Conservation (phyloP, 2,797 vertebrate species). For the Erethizon dorsatum region DNA sequence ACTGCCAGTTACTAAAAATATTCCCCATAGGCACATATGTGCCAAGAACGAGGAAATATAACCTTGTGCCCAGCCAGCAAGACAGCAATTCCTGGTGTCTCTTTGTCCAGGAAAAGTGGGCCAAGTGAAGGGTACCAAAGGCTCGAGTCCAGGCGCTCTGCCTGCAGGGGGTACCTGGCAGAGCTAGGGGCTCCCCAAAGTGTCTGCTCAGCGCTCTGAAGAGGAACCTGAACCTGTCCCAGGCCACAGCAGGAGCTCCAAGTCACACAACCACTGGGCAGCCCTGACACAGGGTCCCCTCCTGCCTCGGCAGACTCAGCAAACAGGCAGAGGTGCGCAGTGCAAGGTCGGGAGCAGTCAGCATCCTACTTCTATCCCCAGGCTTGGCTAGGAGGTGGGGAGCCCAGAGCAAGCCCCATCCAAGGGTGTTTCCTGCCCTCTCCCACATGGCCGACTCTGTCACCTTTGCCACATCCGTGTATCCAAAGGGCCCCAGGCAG, state of each 20-base stretch:
- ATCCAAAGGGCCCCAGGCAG: neutral
- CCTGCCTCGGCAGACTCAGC: neutral
- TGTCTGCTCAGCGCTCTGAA: neutral
- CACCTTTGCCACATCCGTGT: neutral
- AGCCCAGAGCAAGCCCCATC: neutral
- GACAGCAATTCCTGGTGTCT: neutral
- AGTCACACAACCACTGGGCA: neutral
- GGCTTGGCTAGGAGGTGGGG: neutral
- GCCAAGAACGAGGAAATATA: conserved; percentile 26
- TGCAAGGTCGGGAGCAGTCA: neutral
- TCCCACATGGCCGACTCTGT: neutral
- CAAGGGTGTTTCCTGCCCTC: neutral
- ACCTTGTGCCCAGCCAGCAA: neutral
- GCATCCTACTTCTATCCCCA: neutral
- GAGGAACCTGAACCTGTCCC: neutral
- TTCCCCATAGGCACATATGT: neutral
- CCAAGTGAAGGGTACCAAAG: neutral
- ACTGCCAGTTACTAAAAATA: conserved; percentile 53
- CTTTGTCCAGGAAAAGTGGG: neutral
- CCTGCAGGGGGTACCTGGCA: neutral
- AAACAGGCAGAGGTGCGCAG: neutral
- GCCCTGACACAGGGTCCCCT: neutral
- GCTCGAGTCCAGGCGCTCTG: neutral
- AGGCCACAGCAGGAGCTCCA: neutral
- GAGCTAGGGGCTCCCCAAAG: neutral